phyloP scores from a whole-genome alignment of 2,797 vertebrate genomes.

The Paramormyrops hopkinsi region DNA sequence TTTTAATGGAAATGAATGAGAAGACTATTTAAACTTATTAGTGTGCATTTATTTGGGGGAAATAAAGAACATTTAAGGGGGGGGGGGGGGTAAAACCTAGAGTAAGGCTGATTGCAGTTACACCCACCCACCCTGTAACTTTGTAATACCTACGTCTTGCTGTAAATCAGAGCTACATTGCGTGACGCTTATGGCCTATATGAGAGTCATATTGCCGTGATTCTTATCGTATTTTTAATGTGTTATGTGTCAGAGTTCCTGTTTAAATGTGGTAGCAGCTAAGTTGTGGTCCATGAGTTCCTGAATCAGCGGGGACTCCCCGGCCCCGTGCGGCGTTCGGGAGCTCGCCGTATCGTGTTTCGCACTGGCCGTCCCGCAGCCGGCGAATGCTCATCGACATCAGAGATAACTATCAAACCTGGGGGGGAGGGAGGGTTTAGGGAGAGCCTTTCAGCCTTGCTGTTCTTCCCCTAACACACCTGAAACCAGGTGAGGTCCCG shows the following conservation, averaged over 20 bases:
- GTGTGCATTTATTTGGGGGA: not conserved
- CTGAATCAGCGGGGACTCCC: not conserved
- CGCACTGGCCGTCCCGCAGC: not conserved
- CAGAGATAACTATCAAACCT: not conserved
- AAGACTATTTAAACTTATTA: not conserved
- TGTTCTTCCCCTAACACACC: constrained; percentile 36
- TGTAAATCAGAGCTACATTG: not conserved
- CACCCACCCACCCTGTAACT: not conserved
- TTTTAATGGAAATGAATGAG: not conserved
- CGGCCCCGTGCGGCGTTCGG: not conserved
- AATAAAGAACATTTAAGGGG: not conserved
- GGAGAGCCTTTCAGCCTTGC: not conserved
- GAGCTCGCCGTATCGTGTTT: not conserved
- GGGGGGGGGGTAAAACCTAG: not conserved
- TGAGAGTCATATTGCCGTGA: not conserved
- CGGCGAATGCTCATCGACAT: not conserved
- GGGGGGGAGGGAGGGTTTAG: not conserved
- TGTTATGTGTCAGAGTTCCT: not conserved
- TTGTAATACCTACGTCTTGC: not conserved
- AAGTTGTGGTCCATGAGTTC: not conserved
- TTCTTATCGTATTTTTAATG: not conserved
- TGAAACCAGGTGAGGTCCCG: constrained; percentile 53
- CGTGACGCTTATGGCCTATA: not conserved
- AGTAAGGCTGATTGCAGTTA: not conserved
- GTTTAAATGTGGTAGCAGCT: not conserved